phyloP scores from a whole-genome alignment of 37 sponge, comb jelly and placozoan genomes.

The Bolinopsis microptera region DNA sequence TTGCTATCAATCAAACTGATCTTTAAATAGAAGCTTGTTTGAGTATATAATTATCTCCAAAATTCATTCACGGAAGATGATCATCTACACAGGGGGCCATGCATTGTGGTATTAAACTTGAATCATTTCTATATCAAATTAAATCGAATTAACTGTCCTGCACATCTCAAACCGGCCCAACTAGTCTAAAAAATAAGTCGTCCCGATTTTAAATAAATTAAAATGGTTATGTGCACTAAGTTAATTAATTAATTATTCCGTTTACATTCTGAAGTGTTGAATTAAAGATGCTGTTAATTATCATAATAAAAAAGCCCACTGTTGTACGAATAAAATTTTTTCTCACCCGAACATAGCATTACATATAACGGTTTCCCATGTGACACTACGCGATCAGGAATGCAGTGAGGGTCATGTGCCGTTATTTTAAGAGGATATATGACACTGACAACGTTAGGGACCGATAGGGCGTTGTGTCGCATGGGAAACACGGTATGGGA shows the following conservation, averaged over 20 bases:
- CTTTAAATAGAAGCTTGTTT: background rate
- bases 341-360: too few species aligned
- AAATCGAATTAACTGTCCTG: too few species aligned
- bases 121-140: background rate
- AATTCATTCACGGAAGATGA: background rate
- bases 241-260: background rate
- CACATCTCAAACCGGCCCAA: background rate
- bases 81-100: background rate
- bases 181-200: background rate
- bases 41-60: background rate
- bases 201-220: background rate
- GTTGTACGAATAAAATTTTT: background rate
- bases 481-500: too few species aligned
- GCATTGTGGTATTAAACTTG: background rate
- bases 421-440: too few species aligned
- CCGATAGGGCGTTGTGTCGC: too few species aligned
- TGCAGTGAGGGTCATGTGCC: too few species aligned
- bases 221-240: background rate
- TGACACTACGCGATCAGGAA: too few species aligned
- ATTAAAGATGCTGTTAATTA: background rate
- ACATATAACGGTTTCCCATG: too few species aligned
- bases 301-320: background rate
- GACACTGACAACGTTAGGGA: too few species aligned
- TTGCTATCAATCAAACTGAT: background rate
- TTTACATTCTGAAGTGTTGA: background rate